These are phyloP conservation scores for Pachypanchax playfairii DNA, from an alignment of 2,113 vertebrate genomes.

Conservation along the genomic window DNA sequence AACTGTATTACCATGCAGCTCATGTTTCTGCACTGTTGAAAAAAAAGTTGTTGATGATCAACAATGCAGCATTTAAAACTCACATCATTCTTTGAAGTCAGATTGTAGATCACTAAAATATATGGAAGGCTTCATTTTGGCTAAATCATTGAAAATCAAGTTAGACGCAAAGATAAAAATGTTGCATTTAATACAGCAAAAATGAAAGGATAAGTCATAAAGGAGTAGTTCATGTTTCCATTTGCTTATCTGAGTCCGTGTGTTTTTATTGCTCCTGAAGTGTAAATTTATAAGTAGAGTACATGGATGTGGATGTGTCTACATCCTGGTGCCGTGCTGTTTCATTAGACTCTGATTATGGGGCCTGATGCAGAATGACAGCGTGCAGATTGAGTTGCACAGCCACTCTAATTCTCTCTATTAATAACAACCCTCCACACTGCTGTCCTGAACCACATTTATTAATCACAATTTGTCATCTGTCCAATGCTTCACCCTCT, in stretches of 20 bases:
- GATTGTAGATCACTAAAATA: neutral
- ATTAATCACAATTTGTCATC: conserved; percentile 89
- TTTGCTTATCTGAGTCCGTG: conserved; percentile 17
- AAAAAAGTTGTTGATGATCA: neutral
- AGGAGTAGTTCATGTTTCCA: too few relatives aligned
- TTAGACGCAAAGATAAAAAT: too few relatives aligned
- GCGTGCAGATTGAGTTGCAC: conserved; percentile 85
- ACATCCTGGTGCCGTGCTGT: conserved; percentile 73
- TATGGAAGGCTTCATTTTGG: neutral
- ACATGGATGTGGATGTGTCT: conserved; percentile 50
- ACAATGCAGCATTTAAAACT: neutral
- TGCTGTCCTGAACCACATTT: conserved; percentile 81
- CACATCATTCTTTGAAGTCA: too few relatives aligned
- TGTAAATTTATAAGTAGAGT: conserved; percentile 37
- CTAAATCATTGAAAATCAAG: conserved; percentile 5
- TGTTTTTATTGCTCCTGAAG: conserved; percentile 34
- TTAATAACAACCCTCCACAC: conserved; percentile 84
- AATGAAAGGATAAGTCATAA: too few relatives aligned
- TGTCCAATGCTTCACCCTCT: conserved; percentile 75
- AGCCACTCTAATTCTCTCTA: conserved; percentile 83
- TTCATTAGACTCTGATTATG: conserved; percentile 84
- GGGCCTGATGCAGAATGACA: conserved; percentile 84
- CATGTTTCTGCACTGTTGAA: neutral
- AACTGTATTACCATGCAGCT: too few relatives aligned
- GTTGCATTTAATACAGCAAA: too few relatives aligned